Base-by-base conservation (phyloP, 2,797 vertebrate genomes). In the Liasis olivaceus region DNA sequence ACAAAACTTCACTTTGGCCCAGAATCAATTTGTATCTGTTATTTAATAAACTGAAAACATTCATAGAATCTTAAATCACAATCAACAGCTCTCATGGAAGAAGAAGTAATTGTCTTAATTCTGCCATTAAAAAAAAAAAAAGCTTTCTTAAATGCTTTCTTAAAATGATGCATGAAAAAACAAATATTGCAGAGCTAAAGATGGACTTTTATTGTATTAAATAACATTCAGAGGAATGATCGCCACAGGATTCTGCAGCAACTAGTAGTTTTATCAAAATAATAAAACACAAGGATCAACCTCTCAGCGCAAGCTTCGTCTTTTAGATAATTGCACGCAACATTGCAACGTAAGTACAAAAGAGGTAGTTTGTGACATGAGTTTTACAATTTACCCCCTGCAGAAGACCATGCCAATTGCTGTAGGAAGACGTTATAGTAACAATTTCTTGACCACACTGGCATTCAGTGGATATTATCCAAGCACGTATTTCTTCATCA, bases 401-500 rank as follows among this genome's bases (percentile, higher is more conserved):
- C 51, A 54, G 51, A 54, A 9, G 51, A 5, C 51, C 51, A 54
- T 54, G 51, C 86, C 69, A 12, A 94, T 89, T 42, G 96, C 85
- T 54, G 51, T 1, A 85, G 91, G 85, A 87, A 42, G 0, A 20
- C 91, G 86, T 24, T 84, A 84, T 47, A 87, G 92, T 56, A 89
- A 97, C 87, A 91, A 91, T 85, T 89, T 42, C 28, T 89, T 90
- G 69, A 36, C n/a, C 66, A 92, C 92, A 96, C 91, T 94, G 87
- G 87, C 91, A 93, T 72, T 87, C 31, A 31, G 20, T 58, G 9
- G n/a, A 20, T 92, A 89, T 89, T 90, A 91, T 59, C 5, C 51
- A 26, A 59, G 91, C 94, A 94, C 15, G 93, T 3, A 8, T 11
- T 7, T 94, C 95, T 90, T 91, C 94, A 94, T 85, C 91, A 84